phyloP scores from a whole-genome alignment of 2,113 vertebrate species.

The Nibea albiflora region DNA sequence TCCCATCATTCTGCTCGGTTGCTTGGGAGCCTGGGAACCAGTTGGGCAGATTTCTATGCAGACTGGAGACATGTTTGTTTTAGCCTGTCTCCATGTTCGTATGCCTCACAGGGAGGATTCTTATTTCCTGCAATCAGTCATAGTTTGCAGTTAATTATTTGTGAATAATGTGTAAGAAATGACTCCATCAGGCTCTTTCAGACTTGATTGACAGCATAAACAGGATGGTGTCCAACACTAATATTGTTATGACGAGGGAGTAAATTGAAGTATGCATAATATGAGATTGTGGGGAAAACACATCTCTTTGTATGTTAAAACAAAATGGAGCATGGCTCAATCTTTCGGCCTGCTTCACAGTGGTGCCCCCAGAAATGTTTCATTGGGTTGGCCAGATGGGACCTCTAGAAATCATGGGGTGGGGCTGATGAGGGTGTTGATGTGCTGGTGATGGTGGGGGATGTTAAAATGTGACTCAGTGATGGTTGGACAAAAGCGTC shows the following conservation, averaged over 20 bases:
- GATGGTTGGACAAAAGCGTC: no score
- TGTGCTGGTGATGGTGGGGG: no score
- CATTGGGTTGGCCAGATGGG: no score
- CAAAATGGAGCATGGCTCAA: background rate
- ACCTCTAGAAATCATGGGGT: no score
- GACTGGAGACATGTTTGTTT: conserved; percentile 41
- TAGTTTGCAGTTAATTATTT: conserved; percentile 20
- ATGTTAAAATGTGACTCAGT: no score
- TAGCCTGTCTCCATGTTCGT: conserved; percentile 1
- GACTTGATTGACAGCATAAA: background rate
- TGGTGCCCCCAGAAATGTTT: no score
- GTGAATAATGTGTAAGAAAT: conserved; percentile 11
- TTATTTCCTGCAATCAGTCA: background rate
- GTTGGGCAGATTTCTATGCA: conserved; percentile 26
- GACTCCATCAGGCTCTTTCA: background rate
- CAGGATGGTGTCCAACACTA: background rate
- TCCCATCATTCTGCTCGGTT: conserved; percentile 61
- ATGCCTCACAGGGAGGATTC: background rate
- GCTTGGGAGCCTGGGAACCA: conserved; percentile 58
- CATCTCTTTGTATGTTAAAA: background rate
- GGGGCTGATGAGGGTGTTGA: no score
- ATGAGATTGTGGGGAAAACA: background rate
- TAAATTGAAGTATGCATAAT: background rate
- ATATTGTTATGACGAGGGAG: background rate
- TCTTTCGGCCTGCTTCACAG: background rate